Conservation (phyloP, 1,140 invertebrate species). For the Achatina immaculata region DNA sequence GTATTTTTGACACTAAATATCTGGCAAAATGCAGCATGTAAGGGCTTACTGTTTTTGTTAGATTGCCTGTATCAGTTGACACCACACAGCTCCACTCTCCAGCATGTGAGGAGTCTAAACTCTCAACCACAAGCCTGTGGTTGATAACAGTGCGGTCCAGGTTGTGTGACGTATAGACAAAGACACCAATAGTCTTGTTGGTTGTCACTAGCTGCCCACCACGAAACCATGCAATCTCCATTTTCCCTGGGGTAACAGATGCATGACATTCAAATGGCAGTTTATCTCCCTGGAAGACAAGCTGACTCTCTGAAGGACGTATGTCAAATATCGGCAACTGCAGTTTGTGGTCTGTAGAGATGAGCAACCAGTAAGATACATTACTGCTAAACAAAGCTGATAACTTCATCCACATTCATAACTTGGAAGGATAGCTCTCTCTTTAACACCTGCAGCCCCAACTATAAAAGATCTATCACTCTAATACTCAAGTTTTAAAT, state of each 20-base stretch:
- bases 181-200: constrained; percentile 59
- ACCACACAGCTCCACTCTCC: constrained; percentile 85
- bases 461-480: too few relatives aligned
- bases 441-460: too few relatives aligned
- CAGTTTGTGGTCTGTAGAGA: constrained; percentile 62
- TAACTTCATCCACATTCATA: too few relatives aligned
- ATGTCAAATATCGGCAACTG: constrained; percentile 70
- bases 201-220: constrained; percentile 55
- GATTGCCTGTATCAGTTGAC: constrained; percentile 72
- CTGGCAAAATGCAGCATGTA: too few relatives aligned
- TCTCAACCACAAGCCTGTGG: constrained; percentile 77
- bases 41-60: constrained; percentile 32
- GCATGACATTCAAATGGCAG: constrained; percentile 83
- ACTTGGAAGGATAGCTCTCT: too few relatives aligned
- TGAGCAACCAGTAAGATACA: too few relatives aligned
- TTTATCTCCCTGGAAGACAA: constrained; percentile 90
- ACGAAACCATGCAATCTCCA: constrained; percentile 65
- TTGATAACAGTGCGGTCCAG: constrained; percentile 60
- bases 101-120: constrained; percentile 78
- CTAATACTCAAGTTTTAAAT: too few relatives aligned
- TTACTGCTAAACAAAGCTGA: too few relatives aligned
- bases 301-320: constrained; percentile 70
- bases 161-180: constrained; percentile 54
- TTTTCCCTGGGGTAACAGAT: constrained; percentile 62
- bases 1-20: too few relatives aligned